These are phyloP conservation scores for Urocyon cinereoargenteus DNA, from an alignment of 2,797 vertebrate species.

Conservation along the genomic window DNA sequence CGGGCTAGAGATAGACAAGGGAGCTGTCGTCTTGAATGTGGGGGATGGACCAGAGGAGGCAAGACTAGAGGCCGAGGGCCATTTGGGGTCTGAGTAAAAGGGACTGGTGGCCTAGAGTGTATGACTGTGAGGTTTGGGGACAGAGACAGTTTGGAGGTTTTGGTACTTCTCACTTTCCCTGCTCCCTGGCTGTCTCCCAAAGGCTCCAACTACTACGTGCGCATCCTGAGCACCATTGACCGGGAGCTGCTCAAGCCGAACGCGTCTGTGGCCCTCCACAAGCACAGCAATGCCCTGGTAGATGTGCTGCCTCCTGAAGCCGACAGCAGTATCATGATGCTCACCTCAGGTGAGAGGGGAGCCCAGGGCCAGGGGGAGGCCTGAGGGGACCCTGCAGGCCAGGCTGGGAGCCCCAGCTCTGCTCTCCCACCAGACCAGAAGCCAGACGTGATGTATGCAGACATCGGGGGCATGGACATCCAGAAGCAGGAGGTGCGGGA, in stretches of 20 bases:
- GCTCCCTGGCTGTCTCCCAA: not conserved
- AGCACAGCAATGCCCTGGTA: conserved; percentile 97
- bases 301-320: conserved; percentile 97
- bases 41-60: not conserved
- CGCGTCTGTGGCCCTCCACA: conserved; percentile 96
- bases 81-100: not conserved
- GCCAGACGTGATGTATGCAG: conserved; percentile 96
- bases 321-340: conserved; percentile 99
- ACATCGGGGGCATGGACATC: conserved; percentile 99
- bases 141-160: rapidly evolving
- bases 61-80: not conserved
- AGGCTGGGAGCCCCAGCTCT: conserved; percentile 45
- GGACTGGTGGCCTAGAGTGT: not conserved
- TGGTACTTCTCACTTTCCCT: not conserved
- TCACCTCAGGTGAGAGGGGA: conserved; percentile 91
- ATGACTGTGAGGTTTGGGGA: not conserved
- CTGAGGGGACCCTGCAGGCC: not conserved
- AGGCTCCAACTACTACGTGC: conserved; percentile 98
- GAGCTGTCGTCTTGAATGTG: rapidly evolving
- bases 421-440: conserved; percentile 92
- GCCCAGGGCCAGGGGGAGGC: not conserved
- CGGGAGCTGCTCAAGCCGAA: conserved; percentile 97
- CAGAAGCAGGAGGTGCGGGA: conserved; percentile 99
- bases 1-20: not conserved
- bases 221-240: conserved; percentile 98